phyloP scores from a whole-genome alignment of 1,140 invertebrate genomes.

The Apis florea region DNA sequence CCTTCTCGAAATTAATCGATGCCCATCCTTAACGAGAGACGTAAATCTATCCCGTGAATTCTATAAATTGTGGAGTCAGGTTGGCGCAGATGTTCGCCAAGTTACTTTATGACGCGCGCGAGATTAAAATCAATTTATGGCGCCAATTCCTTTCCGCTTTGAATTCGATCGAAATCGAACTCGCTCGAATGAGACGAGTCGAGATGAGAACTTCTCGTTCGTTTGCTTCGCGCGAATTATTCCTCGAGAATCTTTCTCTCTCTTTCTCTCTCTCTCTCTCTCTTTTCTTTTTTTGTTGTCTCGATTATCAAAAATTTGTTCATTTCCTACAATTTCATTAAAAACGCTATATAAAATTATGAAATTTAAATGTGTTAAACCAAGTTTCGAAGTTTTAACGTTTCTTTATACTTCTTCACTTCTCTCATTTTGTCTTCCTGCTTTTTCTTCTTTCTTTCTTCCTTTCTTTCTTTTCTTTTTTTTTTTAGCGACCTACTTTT shows the following conservation, averaged over 20 bases:
- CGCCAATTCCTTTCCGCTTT: constrained; percentile 46
- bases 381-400: neutral
- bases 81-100: constrained; percentile 60
- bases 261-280: too few relatives aligned
- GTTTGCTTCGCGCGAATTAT: constrained; percentile 5
- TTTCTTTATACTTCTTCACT: neutral
- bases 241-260: neutral
- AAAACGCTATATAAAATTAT: too few relatives aligned
- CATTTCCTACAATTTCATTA: too few relatives aligned
- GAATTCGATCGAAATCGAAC: constrained; percentile 34
- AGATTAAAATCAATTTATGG: constrained; percentile 71
- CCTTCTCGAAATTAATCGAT: constrained; percentile 53
- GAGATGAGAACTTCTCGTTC: too few relatives aligned
- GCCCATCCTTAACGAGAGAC: constrained; percentile 58
- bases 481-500: neutral
- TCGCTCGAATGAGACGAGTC: neutral
- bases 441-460: neutral
- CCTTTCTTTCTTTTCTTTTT: neutral
- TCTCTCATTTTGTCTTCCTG: neutral
- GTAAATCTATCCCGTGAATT: constrained; percentile 65
- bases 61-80: constrained; percentile 60
- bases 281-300: too few relatives aligned
- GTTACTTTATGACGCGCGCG: constrained; percentile 67
- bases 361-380: too few relatives aligned
- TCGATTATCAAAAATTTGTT: too few relatives aligned